Base-by-base conservation (phyloP, 2,113 vertebrate genomes). In the Oreochromis aureus region DNA sequence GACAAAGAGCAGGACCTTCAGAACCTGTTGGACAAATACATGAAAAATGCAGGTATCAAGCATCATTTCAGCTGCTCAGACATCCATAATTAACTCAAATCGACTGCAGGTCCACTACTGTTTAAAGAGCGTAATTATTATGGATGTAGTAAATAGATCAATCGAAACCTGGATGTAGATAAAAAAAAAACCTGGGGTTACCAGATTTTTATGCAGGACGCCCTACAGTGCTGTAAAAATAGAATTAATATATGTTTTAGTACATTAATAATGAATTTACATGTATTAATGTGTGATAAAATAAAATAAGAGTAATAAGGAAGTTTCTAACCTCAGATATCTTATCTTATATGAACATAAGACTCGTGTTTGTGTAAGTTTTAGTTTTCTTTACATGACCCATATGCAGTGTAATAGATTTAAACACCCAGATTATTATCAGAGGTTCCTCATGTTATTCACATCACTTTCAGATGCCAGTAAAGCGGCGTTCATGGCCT, bases 1-100 rank as follows among this genome's bases (percentile, higher is more conserved):
- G 97, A 99, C 96, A 99, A 99, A 96, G 99, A 99, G 92, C 98
- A 99, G 95, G 98, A 99, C 78, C 97, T 99, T 91, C 98, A 99
- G 95, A 98, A 98, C 95, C 96, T 99, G 41, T 91, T 99, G 94
- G 98, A 99, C 93, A 99, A 98, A 94, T 99, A 99, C 88, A 99
- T 99, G 98, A 99, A 98, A 91, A 99, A 99, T 94, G 96, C 98
- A 96, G 99, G 99, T 99, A 97, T 46, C 36, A 36, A 27, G 10
- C 56, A 34, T 71, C 54, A 61, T 8, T 41, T 41, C 15, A 79
- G 46, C 80, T 48, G 41, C 32, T 39, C 30, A 53, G 30, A 66
- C 18, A 66, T 82, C 44, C 44, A 51, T 32, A 22, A 66, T 80
- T 22, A 39, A 55, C 32, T 80, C 7, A 22, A 46, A 48, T 30